Evolutionary conservation across 2,888 invertebrate genomes (phyloP).

Genomic region (Muscina levida): DNA sequence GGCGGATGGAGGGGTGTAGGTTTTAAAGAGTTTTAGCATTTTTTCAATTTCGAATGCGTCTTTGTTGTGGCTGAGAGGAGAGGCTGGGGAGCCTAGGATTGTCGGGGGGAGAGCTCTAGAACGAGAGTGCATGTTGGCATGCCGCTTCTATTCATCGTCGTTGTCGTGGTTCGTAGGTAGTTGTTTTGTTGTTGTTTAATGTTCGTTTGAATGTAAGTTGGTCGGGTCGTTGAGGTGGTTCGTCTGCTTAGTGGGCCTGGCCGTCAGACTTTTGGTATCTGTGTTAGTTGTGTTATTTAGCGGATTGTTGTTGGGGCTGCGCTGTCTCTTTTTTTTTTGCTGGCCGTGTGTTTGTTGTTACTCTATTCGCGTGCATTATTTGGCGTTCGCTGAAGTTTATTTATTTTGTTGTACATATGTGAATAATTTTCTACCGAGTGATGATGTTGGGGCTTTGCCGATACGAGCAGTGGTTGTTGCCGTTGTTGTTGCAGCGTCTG

Average conservation of each 20-base stretch:
- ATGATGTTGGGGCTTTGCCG: neutral
- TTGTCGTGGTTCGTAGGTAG: conserved; percentile 1
- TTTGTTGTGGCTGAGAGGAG: neutral
- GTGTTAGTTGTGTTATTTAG: conserved; percentile 66
- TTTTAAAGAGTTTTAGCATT: conserved; percentile 50
- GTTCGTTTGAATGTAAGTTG: too few relatives aligned
- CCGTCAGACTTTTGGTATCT: conserved; percentile 58
- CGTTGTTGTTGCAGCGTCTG: conserved; percentile 4
- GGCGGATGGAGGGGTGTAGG: too few relatives aligned
- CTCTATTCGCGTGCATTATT: conserved; percentile 51
- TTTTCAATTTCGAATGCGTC: conserved; percentile 8
- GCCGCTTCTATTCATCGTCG: conserved; percentile 9
- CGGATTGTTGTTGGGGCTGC: conserved; percentile 15
- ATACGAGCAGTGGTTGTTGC: conserved; percentile 4
- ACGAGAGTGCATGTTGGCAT: conserved; percentile 51
- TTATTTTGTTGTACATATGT: conserved; percentile 21
- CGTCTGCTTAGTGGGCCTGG: neutral
- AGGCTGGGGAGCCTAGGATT: neutral
- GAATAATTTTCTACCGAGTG: too few relatives aligned
- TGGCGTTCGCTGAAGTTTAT: conserved; percentile 48
- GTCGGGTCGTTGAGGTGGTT: conserved; percentile 8
- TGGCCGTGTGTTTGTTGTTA: conserved; percentile 16
- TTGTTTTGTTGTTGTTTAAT: too few relatives aligned
- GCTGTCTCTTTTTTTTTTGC: neutral
- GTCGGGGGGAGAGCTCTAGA: conserved; percentile 22